Evolutionary conservation across 2,113 vertebrate genomes (phyloP).

Genomic region (Malurus alboscapulatus): DNA sequence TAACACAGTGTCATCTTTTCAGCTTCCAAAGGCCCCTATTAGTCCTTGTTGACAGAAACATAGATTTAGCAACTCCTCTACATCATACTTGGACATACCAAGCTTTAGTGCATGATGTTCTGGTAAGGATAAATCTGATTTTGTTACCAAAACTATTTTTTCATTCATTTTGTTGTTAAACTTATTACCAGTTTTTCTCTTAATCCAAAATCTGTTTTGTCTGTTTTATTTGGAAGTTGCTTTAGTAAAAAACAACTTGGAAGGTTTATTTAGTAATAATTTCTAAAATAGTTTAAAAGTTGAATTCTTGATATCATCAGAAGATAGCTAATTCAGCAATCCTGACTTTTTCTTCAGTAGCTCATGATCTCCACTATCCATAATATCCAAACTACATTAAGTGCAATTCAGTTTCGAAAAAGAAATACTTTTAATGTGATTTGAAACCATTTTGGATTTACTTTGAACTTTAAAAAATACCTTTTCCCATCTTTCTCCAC

Average conservation of each 20-base stretch:
- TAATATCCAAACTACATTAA: background rate
- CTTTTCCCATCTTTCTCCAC: constrained; percentile 55
- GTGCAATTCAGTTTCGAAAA: background rate
- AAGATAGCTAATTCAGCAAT: background rate
- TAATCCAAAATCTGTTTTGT: background rate
- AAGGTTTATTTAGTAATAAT: background rate
- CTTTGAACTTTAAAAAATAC: background rate
- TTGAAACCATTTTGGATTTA: background rate
- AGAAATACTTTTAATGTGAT: background rate
- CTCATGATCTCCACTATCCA: background rate
- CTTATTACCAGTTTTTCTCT: background rate
- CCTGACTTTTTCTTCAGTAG: background rate
- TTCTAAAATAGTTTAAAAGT: background rate
- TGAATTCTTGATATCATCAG: background rate
- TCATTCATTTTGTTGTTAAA: background rate
- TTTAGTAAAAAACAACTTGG: background rate
- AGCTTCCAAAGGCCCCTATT: constrained; percentile 96
- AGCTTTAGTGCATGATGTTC: constrained; percentile 96
- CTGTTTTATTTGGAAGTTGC: background rate
- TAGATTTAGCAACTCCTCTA: constrained; percentile 97
- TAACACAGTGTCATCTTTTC: constrained; percentile 57
- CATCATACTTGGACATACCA: constrained; percentile 99
- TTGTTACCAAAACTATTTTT: constrained; percentile 36
- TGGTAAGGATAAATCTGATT: constrained; percentile 82
- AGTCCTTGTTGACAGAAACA: constrained; percentile 93